Conservation (phyloP, 1,140 invertebrate species). For the Pemphigus obesinymphae region DNA sequence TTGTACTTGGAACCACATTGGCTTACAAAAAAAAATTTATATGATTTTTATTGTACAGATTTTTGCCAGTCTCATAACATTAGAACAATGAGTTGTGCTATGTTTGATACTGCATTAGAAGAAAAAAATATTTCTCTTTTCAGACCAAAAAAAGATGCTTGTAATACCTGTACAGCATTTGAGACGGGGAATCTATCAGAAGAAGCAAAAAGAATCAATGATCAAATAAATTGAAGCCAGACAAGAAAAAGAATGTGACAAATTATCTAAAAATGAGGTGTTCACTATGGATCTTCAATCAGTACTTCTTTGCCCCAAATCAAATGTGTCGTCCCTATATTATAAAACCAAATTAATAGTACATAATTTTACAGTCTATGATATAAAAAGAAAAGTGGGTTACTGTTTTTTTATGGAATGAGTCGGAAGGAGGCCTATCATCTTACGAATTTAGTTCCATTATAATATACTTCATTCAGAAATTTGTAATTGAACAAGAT, state of each 20-base stretch:
- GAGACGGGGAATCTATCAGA: not conserved
- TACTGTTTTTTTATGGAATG: slow-evolving; percentile 43
- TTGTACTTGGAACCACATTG: not conserved
- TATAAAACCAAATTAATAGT: not conserved
- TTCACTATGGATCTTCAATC: slow-evolving; percentile 5
- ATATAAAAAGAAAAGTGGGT: slow-evolving; percentile 26
- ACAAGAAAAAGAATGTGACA: not conserved
- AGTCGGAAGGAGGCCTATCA: slow-evolving; percentile 42
- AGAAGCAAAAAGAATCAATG: not conserved
- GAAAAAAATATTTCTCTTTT: not conserved
- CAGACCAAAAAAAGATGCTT: not conserved
- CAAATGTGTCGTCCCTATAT: not conserved
- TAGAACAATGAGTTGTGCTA: not conserved
- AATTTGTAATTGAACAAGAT: not conserved
- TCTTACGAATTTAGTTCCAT: slow-evolving; percentile 45
- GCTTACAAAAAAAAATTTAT: not conserved
- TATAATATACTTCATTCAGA: slow-evolving; percentile 36
- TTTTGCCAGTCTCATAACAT: not conserved
- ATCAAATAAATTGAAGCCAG: not conserved
- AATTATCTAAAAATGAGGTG: not conserved
- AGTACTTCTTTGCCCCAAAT: not conserved
- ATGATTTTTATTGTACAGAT: not conserved
- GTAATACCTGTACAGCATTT: not conserved
- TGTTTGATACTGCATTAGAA: not conserved
- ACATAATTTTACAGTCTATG: too few relatives aligned